These are phyloP conservation scores for Tanytarsus gracilentus DNA, from an alignment of 2,888 invertebrate genomes.

Conservation along the genomic window DNA sequence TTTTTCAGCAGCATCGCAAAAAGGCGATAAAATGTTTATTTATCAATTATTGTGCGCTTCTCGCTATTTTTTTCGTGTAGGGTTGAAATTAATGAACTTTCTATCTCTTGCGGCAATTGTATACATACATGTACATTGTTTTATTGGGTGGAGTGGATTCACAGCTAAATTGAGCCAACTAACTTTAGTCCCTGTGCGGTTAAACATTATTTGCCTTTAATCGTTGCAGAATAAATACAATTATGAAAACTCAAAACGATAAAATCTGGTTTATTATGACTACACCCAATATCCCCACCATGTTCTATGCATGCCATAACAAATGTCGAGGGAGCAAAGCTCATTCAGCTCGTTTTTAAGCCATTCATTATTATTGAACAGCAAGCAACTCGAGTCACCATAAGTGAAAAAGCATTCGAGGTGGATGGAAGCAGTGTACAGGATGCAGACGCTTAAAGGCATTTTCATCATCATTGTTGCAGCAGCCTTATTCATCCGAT, in stretches of 20 bases:
- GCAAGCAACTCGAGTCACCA: background rate
- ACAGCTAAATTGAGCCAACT: too few relatives aligned
- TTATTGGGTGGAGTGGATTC: background rate
- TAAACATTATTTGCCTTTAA: conserved; percentile 16
- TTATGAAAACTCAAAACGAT: conserved; percentile 15
- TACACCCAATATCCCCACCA: too few relatives aligned
- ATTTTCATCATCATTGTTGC: conserved; percentile 17
- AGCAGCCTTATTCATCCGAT: background rate
- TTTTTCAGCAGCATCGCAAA: background rate
- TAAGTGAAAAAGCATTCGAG: background rate
- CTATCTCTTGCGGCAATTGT: background rate
- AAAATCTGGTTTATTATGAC: conserved; percentile 24
- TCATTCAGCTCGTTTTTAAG: background rate
- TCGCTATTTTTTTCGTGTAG: background rate
- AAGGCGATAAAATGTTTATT: background rate
- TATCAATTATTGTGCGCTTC: background rate
- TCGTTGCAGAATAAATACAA: conserved; percentile 25
- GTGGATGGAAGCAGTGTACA: conserved; percentile 11
- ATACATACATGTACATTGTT: background rate
- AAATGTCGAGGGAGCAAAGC: background rate
- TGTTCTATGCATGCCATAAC: too few relatives aligned
- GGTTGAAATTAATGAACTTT: background rate
- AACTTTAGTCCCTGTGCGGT: background rate
- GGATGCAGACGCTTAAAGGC: conserved; percentile 1
- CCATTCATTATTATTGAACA: too few relatives aligned